Evolutionary conservation across 2,113 vertebrate species (phyloP), one percentile per base, ranked within the genome.

Genomic region (Alexandromys fortis): DNA sequence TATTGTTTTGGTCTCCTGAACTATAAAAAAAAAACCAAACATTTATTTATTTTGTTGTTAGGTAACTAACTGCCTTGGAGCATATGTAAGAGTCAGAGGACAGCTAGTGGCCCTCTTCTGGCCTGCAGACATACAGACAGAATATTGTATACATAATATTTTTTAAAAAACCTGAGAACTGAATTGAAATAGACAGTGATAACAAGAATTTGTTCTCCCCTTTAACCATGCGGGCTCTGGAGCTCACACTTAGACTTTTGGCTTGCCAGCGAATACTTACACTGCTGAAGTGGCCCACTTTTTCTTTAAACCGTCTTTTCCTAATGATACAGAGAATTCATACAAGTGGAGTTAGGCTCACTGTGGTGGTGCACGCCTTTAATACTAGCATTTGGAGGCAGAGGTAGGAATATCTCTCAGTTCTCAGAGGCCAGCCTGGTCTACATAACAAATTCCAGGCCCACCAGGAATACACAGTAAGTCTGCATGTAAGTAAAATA

Each of bases 251-350:
- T 6, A 33, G n/a, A 63, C 17, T 7, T 63, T 22, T 63, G 26
- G 45, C 45, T 45, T 45, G 45, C 45, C 45, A 4, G 45, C 45
- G 45, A 45, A 5, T 45, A 45, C 45, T 45, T 45, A 45, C 45
- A 45, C 45, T 45, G 58, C 28, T 81, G 14, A 38, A 63, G 76
- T 52, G 47, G 28, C 76, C 76, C 45, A 79, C 47, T 52, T 78
- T 78, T 96, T 96, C 82, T 81, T 89, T 81, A 94, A 77, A 45
- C 61, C 13, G 33, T 86, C 30, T 94, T 86, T 92, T 45, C 55
- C 72, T 82, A 75, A 8, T 70, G 7, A 61, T 58, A 45, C 38
- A 82, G 52, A 82, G 21, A 21, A 67, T 13, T 58, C 9, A 26
- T 35, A 21, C 22, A 5, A 42, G 26, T 30, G 63, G 24, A 42